Evolutionary conservation across 2,797 vertebrate genomes (phyloP).

Genomic region (Rhinella marina): DNA sequence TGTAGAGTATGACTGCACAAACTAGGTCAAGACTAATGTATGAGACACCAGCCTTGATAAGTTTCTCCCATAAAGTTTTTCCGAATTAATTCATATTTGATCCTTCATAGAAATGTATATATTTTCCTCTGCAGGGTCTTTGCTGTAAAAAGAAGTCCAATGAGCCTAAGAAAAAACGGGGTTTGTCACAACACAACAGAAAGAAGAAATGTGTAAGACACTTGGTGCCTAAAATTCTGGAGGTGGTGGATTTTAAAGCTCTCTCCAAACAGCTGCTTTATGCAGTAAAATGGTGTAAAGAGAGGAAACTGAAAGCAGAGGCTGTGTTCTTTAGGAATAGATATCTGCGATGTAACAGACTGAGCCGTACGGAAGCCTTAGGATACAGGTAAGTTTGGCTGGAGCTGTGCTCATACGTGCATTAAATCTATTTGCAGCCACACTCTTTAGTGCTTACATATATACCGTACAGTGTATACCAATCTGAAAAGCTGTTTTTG

Average conservation of each 20-base stretch:
- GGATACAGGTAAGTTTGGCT: slow-evolving; percentile 72
- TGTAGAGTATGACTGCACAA: no score
- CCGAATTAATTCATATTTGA: no score
- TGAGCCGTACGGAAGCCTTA: slow-evolving; percentile 75
- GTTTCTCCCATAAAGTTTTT: no score
- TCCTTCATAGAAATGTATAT: not conserved
- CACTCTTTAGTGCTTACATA: no score
- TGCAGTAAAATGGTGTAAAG: slow-evolving; percentile 73
- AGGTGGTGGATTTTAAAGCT: slow-evolving; percentile 68
- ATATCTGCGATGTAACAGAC: slow-evolving; percentile 74
- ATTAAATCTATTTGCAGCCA: no score
- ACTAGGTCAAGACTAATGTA: no score
- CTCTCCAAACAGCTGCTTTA: slow-evolving; percentile 72
- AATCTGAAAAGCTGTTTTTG: no score
- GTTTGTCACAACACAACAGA: slow-evolving; percentile 30
- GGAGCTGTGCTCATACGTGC: not conserved
- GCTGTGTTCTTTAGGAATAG: slow-evolving; percentile 74
- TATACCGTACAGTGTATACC: no score
- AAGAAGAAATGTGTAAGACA: slow-evolving; percentile 46
- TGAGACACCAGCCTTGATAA: no score
- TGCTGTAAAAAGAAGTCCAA: slow-evolving; percentile 44
- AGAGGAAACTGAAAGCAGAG: slow-evolving; percentile 68
- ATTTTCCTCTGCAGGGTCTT: slow-evolving; percentile 64
- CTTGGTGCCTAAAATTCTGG: slow-evolving; percentile 69
- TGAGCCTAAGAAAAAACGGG: slow-evolving; percentile 41